A percentile compares a stretch with the other conserved stretches of the same genome.
These are phyloP conservation scores for Eupithecia vulgata DNA, from an alignment of 2,888 invertebrate genomes.

Conservation along the genomic window DNA sequence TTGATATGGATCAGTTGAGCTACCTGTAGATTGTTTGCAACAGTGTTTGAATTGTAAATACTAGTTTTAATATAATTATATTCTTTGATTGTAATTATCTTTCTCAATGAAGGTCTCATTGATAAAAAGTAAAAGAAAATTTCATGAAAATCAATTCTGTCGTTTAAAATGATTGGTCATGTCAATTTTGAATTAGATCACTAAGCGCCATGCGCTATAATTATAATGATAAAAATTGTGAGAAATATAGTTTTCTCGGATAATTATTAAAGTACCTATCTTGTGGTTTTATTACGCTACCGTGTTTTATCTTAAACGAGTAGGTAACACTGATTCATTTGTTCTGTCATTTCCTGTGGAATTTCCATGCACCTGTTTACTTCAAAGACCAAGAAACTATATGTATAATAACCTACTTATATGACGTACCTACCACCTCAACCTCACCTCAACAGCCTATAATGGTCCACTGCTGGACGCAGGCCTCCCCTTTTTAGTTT, in stretches of 20 bases:
- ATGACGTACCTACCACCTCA: too few relatives aligned
- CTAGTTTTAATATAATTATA: too few relatives aligned
- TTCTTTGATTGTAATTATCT: too few relatives aligned
- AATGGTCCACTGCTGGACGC: too few relatives aligned
- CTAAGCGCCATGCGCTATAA: not conserved
- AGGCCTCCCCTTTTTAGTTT: too few relatives aligned
- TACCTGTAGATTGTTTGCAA: too few relatives aligned
- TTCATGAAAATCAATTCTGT: not conserved
- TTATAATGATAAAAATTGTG: not conserved
- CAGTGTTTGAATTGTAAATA: too few relatives aligned
- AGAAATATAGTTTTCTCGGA: not conserved
- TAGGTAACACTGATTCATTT: constrained; percentile 4
- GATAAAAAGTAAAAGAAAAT: too few relatives aligned
- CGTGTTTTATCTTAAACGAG: not conserved
- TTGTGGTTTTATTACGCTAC: not conserved
- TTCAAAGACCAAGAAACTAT: not conserved
- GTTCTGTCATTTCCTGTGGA: constrained; percentile 41
- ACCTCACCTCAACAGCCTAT: too few relatives aligned
- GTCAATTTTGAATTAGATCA: not conserved
- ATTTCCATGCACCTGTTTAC: constrained; percentile 34
- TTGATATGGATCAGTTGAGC: too few relatives aligned
- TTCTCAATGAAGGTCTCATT: too few relatives aligned
- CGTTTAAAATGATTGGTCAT: not conserved
- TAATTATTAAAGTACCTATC: not conserved
- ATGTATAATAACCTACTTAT: too few relatives aligned